phyloP scores from a whole-genome alignment of 2,113 vertebrate species.

The Theropithecus gelada region DNA sequence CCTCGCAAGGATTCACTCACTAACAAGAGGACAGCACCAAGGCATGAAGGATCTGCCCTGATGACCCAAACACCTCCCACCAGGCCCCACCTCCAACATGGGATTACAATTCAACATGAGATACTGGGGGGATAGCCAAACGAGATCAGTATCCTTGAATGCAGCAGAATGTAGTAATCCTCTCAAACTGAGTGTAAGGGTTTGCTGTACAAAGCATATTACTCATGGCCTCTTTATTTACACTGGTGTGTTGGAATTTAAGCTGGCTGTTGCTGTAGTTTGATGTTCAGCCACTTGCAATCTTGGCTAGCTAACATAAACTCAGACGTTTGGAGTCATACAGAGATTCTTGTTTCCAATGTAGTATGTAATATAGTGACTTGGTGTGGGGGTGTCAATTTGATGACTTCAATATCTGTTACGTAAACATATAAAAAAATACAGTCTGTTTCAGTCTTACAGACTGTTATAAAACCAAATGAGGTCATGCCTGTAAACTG shows the following conservation, averaged over 20 bases:
- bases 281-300: not conserved
- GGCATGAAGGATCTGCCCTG: no score
- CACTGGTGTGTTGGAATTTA: not conserved
- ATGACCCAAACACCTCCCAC: no score
- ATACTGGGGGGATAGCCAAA: no score
- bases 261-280: not conserved
- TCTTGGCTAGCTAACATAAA: not conserved
- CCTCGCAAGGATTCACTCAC: no score
- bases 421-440: conserved; percentile 54
- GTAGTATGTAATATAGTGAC: not conserved
- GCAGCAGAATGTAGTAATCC: not conserved
- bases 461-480: conserved; percentile 42
- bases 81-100: no score
- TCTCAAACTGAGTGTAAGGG: not conserved
- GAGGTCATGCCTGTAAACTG: conserved; percentile 49
- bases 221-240: not conserved
- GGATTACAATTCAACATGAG: no score
- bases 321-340: not conserved
- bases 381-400: not conserved
- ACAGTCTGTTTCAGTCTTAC: conserved; percentile 16
- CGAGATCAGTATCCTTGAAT: not conserved
- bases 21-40: no score
- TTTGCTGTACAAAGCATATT: not conserved
- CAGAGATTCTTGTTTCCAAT: not conserved
- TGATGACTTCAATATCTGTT: conserved; percentile 35